Evolutionary conservation across 2,888 invertebrate genomes (phyloP).

Genomic region (Aquatica leii): DNA sequence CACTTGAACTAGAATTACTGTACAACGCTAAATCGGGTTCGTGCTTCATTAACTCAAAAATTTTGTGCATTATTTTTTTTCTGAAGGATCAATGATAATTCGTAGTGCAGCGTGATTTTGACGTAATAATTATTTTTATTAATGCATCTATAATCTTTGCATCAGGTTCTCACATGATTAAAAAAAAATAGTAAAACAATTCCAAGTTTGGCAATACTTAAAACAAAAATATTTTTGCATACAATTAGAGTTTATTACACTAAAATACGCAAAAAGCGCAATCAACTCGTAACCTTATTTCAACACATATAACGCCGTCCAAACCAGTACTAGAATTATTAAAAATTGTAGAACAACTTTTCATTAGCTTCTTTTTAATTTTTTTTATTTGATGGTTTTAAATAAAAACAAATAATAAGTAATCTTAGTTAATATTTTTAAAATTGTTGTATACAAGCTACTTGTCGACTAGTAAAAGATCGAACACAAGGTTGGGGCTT

Average conservation of each 20-base stretch:
- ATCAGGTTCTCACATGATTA: slow-evolving; percentile 56
- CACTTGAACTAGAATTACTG: slow-evolving; percentile 48
- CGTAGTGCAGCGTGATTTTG: slow-evolving; percentile 22
- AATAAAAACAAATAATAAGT: too few species aligned
- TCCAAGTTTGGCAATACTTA: background rate
- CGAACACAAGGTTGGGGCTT: too few species aligned
- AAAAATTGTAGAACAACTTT: too few species aligned
- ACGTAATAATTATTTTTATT: slow-evolving; percentile 26
- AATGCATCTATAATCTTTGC: slow-evolving; percentile 59
- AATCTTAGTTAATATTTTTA: too few species aligned
- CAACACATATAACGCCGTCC: background rate
- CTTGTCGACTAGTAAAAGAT: too few species aligned
- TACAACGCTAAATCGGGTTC: slow-evolving; percentile 56
- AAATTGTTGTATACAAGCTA: too few species aligned
- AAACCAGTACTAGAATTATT: background rate
- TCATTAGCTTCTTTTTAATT: too few species aligned
- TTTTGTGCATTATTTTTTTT: slow-evolving; percentile 52
- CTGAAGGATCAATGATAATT: slow-evolving; percentile 25
- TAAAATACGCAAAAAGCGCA: background rate
- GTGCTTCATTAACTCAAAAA: slow-evolving; percentile 50
- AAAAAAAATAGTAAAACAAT: background rate
- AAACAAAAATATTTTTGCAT: background rate
- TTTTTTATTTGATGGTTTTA: too few species aligned
- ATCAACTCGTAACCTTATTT: background rate
- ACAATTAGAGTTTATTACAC: background rate